Conservation (phyloP, 2,113 vertebrate species). For the Plestiodon gilberti region DNA sequence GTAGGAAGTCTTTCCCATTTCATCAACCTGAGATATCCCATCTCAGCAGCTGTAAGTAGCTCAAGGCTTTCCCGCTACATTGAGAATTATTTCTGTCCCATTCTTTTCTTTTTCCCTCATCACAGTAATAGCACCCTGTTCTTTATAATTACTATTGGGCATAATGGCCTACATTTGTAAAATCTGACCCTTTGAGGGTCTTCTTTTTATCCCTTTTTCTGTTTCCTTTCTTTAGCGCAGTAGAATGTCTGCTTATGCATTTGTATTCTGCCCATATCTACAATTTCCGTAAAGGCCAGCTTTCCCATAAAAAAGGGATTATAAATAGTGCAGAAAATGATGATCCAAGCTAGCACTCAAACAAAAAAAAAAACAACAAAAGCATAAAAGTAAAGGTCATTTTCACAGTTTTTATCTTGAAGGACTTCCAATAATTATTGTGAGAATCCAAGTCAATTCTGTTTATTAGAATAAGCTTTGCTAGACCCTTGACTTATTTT, state of each 20-base stretch:
- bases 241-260: constrained; percentile 41
- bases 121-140: background rate
- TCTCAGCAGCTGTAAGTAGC: background rate
- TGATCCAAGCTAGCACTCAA: constrained; percentile 58
- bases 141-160: constrained; percentile 1
- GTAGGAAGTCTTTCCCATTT: background rate
- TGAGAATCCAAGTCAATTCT: constrained; percentile 42
- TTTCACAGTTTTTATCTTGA: constrained; percentile 60
- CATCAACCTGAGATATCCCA: background rate
- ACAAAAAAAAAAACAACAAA: constrained; percentile 55
- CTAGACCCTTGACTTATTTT: background rate
- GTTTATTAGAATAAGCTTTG: constrained; percentile 15
- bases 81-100: background rate
- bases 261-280: constrained; percentile 62
- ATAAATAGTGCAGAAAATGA: constrained; percentile 69
- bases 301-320: constrained; percentile 59
- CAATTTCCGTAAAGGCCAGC: constrained; percentile 65
- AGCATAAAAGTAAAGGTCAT: constrained; percentile 64
- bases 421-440: constrained; percentile 25
- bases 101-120: background rate
- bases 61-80: background rate
- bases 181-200: background rate
- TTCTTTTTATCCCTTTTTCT: constrained; percentile 32
- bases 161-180: constrained; percentile 9
- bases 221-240: constrained; percentile 24